Base-by-base conservation (phyloP, 2,113 vertebrate species). In the Dromiciops gliroides region DNA sequence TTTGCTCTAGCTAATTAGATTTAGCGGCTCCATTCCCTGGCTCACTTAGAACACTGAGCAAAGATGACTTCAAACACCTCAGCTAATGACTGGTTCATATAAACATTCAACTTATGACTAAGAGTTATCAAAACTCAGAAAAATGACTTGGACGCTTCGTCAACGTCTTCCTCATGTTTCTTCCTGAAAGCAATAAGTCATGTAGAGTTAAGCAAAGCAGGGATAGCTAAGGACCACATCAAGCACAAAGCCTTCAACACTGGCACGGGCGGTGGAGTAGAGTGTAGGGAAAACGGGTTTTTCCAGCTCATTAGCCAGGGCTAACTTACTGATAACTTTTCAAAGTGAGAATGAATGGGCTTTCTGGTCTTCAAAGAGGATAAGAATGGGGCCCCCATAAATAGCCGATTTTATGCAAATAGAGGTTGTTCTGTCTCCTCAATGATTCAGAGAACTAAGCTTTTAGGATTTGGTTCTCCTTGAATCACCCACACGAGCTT, bases 151-250 rank as follows among this genome's bases (percentile, higher is more conserved):
- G 91, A 96, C 95, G 83, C 50, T 89, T 91, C 0, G 49, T 96
- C n/a, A 97, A 96, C 95, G 95, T 89, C 88, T 7, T 97, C 94
- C 97, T 97, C 90, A 44, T 90, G 92, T 98, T 98, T 98, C 96
- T 96, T 96, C 95, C 0, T 94, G 97, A 97, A 97, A 98, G 95
- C 95, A 96, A 96, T 90, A 94, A 75, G 83, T 97, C 1, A 4
- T 37, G 51, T 96, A 94, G 96, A 92, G 95, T 95, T 93, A 96
- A 97, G 96, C 97, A 97, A 95, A 96, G 97, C 95, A 67, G 95
- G 96, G 95, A 95, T 96, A 92, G 48, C 51, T 51, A 51, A 60
- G 75, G 48, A 48, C 37, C 90, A 90, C 91, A 60, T 89, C 31
- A 48, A 89, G 50, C 16, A 37, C 2, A 25, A 48, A 3, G 51